Conservation (phyloP, 2,888 invertebrate genomes). For the Junonia oenone region DNA sequence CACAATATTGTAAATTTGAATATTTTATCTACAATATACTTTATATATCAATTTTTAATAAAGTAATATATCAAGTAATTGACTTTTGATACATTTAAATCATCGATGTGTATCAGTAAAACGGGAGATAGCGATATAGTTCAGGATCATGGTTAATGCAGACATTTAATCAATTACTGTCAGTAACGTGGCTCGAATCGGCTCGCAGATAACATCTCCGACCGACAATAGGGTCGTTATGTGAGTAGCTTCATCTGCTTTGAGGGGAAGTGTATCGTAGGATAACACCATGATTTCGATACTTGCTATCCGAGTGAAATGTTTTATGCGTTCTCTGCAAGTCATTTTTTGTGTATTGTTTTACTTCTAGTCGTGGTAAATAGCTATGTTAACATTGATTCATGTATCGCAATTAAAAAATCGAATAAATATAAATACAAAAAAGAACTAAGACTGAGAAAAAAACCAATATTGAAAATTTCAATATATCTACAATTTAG, state of each 20-base stretch:
- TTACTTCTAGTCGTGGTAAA: too few relatives aligned
- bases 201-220: slow-evolving; percentile 55
- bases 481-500: too few relatives aligned
- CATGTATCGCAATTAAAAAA: too few relatives aligned
- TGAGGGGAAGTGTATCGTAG: slow-evolving; percentile 29
- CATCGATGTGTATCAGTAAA: background rate
- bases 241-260: slow-evolving; percentile 52
- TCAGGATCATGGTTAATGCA: slow-evolving; percentile 20
- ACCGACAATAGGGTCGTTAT: slow-evolving; percentile 61
- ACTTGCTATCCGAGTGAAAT: background rate
- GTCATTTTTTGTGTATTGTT: background rate
- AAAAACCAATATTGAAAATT: too few relatives aligned
- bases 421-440: too few relatives aligned
- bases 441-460: too few relatives aligned
- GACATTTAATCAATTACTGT: slow-evolving; percentile 38
- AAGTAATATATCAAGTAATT: too few relatives aligned
- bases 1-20: too few relatives aligned
- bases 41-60: too few relatives aligned
- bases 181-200: slow-evolving; percentile 44
- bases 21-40: too few relatives aligned
- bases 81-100: background rate
- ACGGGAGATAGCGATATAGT: slow-evolving; percentile 2
- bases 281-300: slow-evolving; percentile 16
- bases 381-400: too few relatives aligned
- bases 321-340: background rate